A percentile compares a stretch with the other conserved stretches of the same genome.
Conservation (phyloP, 2,888 invertebrate genomes). For the Drosophila paucipuncta region DNA sequence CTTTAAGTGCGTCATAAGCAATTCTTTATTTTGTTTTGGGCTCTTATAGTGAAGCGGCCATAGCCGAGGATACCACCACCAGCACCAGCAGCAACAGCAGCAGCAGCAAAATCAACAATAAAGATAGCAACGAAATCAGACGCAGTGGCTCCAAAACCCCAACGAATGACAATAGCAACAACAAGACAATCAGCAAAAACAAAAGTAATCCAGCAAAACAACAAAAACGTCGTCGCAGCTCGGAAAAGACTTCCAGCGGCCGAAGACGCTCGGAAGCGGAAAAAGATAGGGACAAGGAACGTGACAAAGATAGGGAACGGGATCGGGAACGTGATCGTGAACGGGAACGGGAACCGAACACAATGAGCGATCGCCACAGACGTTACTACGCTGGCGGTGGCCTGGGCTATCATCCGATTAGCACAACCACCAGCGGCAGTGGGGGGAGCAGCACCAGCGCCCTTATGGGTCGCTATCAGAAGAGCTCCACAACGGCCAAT, state of each 20-base stretch:
- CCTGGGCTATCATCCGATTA: slow-evolving; percentile 69
- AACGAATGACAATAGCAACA: slow-evolving; percentile 63
- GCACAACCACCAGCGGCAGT: slow-evolving; percentile 30
- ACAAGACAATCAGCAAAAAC: slow-evolving; percentile 46
- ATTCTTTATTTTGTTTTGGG: slow-evolving; percentile 72
- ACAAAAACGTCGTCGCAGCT: slow-evolving; percentile 70
- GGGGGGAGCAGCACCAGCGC: slow-evolving; percentile 44
- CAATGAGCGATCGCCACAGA: slow-evolving; percentile 84
- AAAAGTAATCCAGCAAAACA: slow-evolving; percentile 50
- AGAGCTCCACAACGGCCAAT: slow-evolving; percentile 81
- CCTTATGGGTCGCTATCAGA: slow-evolving; percentile 81
- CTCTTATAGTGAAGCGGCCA: slow-evolving; percentile 64
- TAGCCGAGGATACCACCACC: slow-evolving; percentile 61
- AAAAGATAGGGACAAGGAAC: slow-evolving; percentile 32
- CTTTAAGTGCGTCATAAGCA: slow-evolving; percentile 43
- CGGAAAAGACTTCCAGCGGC: slow-evolving; percentile 63
- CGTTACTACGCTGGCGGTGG: slow-evolving; percentile 82
- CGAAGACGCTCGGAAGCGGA: slow-evolving; percentile 64
- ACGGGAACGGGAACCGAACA: slow-evolving; percentile 44
- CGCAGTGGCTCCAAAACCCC: slow-evolving; percentile 74
- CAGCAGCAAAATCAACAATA: slow-evolving; percentile 33
- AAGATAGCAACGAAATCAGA: slow-evolving; percentile 50
- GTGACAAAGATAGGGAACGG: slow-evolving; percentile 37
- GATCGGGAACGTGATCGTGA: slow-evolving; percentile 53
- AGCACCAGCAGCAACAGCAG: slow-evolving; percentile 24